phyloP scores from a whole-genome alignment of 2,113 vertebrate genomes.

The Rhinoptilus africanus region DNA sequence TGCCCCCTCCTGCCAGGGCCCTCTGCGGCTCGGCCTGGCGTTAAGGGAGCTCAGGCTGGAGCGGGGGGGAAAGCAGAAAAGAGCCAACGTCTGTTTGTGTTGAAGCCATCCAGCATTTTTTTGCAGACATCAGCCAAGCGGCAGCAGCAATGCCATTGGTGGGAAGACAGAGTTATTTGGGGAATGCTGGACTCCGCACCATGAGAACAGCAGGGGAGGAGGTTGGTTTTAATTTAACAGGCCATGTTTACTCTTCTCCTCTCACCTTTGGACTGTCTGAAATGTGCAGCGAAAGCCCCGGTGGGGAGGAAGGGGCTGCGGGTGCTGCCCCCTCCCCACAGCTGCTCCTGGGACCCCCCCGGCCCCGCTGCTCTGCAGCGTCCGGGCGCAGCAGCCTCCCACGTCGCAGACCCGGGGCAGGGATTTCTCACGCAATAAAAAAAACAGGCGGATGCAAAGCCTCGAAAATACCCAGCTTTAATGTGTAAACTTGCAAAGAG shows the following conservation, averaged over 20 bases:
- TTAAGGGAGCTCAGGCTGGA: neutral
- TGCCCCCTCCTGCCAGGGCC: neutral
- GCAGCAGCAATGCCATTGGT: slow-evolving; percentile 53
- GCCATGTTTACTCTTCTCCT: slow-evolving; percentile 46
- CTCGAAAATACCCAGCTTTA: slow-evolving; percentile 46
- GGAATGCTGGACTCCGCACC: slow-evolving; percentile 67
- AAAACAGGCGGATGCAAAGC: neutral
- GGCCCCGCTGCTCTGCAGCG: rapidly evolving
- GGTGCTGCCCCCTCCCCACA: neutral
- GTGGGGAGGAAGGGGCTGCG: neutral
- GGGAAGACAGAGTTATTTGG: slow-evolving; percentile 68
- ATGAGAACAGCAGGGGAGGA: slow-evolving; percentile 65
- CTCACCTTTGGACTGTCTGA: slow-evolving; percentile 65
- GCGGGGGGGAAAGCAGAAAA: neutral
- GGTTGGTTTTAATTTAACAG: slow-evolving; percentile 70
- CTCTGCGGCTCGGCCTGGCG: neutral
- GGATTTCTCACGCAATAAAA: neutral
- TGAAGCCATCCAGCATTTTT: slow-evolving; percentile 30
- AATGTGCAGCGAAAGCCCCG: neutral
- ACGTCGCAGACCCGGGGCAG: neutral
- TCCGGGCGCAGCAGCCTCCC: neutral
- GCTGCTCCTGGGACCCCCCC: neutral
- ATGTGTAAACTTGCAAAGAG: slow-evolving; percentile 26
- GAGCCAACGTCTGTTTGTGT: slow-evolving; percentile 12
- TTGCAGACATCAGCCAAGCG: slow-evolving; percentile 46